Conservation (phyloP, 2,888 invertebrate species). For the Yponomeuta evonymella region DNA sequence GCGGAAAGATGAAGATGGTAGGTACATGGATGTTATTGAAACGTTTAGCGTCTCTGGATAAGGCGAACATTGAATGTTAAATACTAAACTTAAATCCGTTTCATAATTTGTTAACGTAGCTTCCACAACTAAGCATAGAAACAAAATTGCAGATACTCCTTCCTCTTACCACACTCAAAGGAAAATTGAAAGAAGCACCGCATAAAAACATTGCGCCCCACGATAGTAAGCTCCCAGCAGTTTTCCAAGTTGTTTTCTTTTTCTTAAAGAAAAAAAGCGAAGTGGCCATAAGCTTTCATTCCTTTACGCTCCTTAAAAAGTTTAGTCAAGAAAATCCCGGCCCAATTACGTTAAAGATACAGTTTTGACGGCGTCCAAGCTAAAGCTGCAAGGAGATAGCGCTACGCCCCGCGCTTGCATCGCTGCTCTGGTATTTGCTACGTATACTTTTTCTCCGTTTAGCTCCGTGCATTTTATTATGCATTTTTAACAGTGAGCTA, state of each 20-base stretch:
- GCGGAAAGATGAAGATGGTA: too few species aligned
- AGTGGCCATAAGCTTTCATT: constrained; percentile 17
- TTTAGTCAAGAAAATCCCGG: constrained; percentile 40
- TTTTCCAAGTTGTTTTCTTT: neutral
- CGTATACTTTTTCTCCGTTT: too few species aligned
- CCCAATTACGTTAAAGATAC: constrained; percentile 56
- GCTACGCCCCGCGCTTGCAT: neutral
- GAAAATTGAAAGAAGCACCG: neutral
- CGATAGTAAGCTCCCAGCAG: neutral
- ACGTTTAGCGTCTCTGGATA: too few species aligned
- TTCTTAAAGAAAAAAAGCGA: neutral
- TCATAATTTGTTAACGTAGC: too few species aligned
- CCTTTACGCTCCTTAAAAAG: constrained; percentile 33
- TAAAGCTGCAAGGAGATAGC: constrained; percentile 21
- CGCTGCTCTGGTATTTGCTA: too few species aligned
- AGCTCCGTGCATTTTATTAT: too few species aligned
- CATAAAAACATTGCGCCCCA: neutral
- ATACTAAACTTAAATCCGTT: too few species aligned
- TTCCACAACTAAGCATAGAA: too few species aligned
- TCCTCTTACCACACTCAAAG: neutral
- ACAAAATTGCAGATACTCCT: neutral
- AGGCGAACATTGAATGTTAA: too few species aligned
- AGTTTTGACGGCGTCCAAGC: constrained; percentile 41
- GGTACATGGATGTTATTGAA: too few species aligned
- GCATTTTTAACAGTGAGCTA: too few species aligned